Evolutionary conservation across 2,797 vertebrate species (phyloP), one percentile per base, ranked within the genome.

Genomic region (Siniperca scherzeri): DNA sequence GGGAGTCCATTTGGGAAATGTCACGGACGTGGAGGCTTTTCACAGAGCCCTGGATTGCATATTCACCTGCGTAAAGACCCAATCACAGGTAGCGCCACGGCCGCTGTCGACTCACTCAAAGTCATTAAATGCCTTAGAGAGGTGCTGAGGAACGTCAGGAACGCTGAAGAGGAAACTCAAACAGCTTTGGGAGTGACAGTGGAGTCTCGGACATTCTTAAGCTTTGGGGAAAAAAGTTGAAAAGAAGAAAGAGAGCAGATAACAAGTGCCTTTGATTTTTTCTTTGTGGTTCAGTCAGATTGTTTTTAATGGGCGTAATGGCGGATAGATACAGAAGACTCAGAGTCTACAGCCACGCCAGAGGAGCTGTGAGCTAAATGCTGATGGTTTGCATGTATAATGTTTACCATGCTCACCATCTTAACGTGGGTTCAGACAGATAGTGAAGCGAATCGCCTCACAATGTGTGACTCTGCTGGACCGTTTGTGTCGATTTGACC

Each of bases 1-100:
- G 84, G 74, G 79, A 87, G 67, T 70, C 82, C 48, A 46, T 80
- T 87, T 74, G 62, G 57, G 42, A 88, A 85, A 85, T 72, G 80
- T 84, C 88, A 82, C 6, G 1, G 69, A 60, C 52, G 9, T 36
- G 53, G 42, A 75, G 38, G 33, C 69, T 38, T 73, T 83, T 79
- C 33, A 74, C 25, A 1, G 11, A 79, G 73, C 69, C n/a, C 42
- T 38, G 27, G 53, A 56, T 70, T 72, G 55, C 64, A 84, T 60
- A 72, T 77, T 82, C 68, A 82, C 77, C 79, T 75, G 67, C 68
- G 48, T 57, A 73, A 84, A 84, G 59, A 85, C 57, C 72, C 30
- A 70, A 75, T 86, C 74, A 59, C 77, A 86, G 17, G 70, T 48
- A 83, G 52, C 6, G 8, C 70, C 42, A 38, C 12, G 17, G 60